phyloP scores from a whole-genome alignment of 2,113 vertebrate species.

The Hippocampus comes region DNA sequence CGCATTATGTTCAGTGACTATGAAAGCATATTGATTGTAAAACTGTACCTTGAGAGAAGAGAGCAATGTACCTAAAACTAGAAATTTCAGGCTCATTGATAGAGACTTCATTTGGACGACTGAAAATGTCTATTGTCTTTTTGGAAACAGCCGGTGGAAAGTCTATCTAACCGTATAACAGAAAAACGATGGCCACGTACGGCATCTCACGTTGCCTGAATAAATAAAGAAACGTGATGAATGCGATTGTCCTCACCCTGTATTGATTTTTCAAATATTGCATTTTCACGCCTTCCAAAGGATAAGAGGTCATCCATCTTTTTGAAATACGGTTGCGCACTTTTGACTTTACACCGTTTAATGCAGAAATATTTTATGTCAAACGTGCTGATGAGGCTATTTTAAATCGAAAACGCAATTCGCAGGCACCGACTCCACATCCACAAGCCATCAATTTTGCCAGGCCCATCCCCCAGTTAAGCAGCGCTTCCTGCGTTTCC shows the following conservation, averaged over 20 bases:
- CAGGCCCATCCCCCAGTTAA: conserved; percentile 47
- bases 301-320: conserved; percentile 51
- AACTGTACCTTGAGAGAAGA: conserved; percentile 49
- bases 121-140: conserved; percentile 62
- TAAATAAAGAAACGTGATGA: conserved; percentile 65
- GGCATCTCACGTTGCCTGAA: conserved; percentile 28
- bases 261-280: conserved; percentile 62
- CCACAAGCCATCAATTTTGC: conserved; percentile 33
- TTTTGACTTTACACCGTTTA: neutral
- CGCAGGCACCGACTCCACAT: conserved; percentile 33
- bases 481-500: conserved; percentile 41
- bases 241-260: conserved; percentile 48
- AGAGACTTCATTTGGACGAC: conserved; percentile 45
- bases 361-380: conserved; percentile 10
- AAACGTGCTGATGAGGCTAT: conserved; percentile 24
- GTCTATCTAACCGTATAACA: conserved; percentile 42
- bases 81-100: conserved; percentile 36
- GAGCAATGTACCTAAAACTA: conserved; percentile 23
- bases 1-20: conserved; percentile 52
- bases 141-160: conserved; percentile 32
- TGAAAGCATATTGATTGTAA: conserved; percentile 64
- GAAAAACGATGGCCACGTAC: conserved; percentile 42
- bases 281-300: conserved; percentile 47
- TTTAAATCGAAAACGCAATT: conserved; percentile 53
- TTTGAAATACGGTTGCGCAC: conserved; percentile 19